Evolutionary conservation across 2,888 invertebrate genomes (phyloP).

Genomic region (Melinopterus prodromus): DNA sequence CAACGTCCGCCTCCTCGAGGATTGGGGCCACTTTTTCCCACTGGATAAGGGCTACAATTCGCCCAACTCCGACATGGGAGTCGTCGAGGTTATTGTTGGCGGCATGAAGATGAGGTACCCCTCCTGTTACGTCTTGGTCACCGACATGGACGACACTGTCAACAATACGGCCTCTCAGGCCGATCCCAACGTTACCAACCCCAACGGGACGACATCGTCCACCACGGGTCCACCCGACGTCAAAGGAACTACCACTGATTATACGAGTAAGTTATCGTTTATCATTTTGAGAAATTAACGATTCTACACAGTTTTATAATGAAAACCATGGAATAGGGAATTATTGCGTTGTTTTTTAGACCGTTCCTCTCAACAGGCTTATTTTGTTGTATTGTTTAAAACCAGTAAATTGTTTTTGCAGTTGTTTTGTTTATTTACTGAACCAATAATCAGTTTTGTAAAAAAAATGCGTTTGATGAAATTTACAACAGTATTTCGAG

Average conservation of each 20-base stretch:
- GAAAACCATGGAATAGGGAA: too few species aligned
- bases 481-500: too few species aligned
- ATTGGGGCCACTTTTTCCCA: slow-evolving; percentile 96
- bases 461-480: too few species aligned
- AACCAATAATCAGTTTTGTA: too few species aligned
- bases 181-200: slow-evolving; percentile 17
- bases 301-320: too few species aligned
- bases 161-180: slow-evolving; percentile 14
- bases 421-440: too few species aligned
- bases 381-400: too few species aligned
- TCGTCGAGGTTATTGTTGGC: slow-evolving; percentile 76
- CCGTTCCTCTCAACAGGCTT: too few species aligned
- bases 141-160: slow-evolving; percentile 78
- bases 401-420: too few species aligned
- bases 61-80: slow-evolving; percentile 51
- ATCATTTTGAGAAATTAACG: neutral
- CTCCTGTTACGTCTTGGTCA: slow-evolving; percentile 90
- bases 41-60: slow-evolving; percentile 69
- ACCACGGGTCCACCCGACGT: neutral
- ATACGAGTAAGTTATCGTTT: slow-evolving; percentile 20
- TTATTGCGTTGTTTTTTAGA: too few species aligned
- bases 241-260: slow-evolving; percentile 23
- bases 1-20: slow-evolving; percentile 83
- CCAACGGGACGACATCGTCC: slow-evolving; percentile 27
- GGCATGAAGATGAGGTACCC: slow-evolving; percentile 97